phyloP scores from a whole-genome alignment of 2,113 vertebrate genomes.

The Podarcis muralis region DNA sequence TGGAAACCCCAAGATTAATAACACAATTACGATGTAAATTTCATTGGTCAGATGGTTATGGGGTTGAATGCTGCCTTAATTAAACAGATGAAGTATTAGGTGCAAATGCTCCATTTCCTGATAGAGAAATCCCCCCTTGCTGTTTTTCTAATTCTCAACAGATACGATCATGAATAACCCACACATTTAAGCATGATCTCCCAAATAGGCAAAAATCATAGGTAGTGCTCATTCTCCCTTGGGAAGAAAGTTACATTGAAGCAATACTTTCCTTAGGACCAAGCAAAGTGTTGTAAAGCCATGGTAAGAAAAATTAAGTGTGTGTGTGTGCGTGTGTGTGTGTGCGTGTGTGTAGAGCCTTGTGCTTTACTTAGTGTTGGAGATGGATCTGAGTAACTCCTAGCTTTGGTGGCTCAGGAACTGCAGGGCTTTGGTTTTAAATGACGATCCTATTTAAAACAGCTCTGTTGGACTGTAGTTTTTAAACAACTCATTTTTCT shows the following conservation, averaged over 20 bases:
- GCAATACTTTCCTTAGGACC: background rate
- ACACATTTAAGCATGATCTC: background rate
- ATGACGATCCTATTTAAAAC: background rate
- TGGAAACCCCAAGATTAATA: background rate
- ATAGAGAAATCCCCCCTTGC: background rate
- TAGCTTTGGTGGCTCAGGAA: background rate
- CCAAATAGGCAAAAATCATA: background rate
- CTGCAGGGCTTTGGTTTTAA: background rate
- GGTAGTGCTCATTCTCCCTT: background rate
- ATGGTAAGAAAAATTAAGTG: background rate
- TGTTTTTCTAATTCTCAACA: background rate
- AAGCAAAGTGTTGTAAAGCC: background rate
- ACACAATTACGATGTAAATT: conserved; percentile 5
- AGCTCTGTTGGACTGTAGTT: background rate
- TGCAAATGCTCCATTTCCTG: background rate
- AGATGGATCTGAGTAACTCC: background rate
- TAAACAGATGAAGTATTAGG: no score
- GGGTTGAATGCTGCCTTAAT: background rate
- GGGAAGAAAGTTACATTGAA: background rate
- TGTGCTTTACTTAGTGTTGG: background rate
- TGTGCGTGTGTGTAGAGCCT: no score
- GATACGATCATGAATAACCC: background rate
- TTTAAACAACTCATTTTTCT: background rate
- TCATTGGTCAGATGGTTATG: background rate
- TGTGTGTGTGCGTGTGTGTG: no score